These are phyloP conservation scores for Amiota mariae DNA, from an alignment of 2,888 invertebrate genomes.

Conservation along the genomic window DNA sequence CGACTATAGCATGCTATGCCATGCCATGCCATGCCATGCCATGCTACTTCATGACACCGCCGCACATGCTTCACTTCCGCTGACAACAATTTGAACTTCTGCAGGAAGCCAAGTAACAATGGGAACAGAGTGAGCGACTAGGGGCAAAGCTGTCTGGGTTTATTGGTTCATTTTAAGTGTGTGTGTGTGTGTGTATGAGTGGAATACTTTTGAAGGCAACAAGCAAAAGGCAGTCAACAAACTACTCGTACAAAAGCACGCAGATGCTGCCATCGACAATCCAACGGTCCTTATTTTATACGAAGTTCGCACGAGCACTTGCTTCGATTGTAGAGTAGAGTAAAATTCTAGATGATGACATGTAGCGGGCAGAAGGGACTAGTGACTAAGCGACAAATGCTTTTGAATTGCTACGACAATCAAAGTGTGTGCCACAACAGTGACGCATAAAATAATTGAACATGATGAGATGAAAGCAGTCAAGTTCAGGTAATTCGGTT, in stretches of 20 bases:
- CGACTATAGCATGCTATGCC: too few species aligned
- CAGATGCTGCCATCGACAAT: conserved; percentile 36
- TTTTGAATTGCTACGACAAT: conserved; percentile 71
- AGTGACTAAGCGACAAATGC: conserved; percentile 67
- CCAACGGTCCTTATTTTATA: conserved; percentile 25
- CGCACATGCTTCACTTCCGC: conserved; percentile 27
- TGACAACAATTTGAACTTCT: conserved; percentile 28
- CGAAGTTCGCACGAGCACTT: conserved; percentile 45
- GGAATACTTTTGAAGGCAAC: neutral
- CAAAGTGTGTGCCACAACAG: conserved; percentile 60
- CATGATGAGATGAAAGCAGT: neutral
- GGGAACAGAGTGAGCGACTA: neutral
- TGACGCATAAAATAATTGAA: conserved; percentile 36
- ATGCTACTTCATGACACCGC: too few species aligned
- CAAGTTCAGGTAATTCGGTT: too few species aligned
- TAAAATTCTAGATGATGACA: neutral
- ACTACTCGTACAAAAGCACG: conserved; percentile 23
- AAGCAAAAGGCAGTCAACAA: neutral
- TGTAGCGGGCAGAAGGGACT: conserved; percentile 13
- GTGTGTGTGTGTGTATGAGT: conserved; percentile 3
- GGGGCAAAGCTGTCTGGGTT: conserved; percentile 5
- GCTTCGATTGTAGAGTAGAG: neutral
- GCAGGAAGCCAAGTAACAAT: conserved; percentile 25
- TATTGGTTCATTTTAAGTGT: neutral
- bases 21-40: too few species aligned